These are phyloP conservation scores for Homarus americanus DNA, from an alignment of 1,140 invertebrate genomes.

Conservation along the genomic window DNA sequence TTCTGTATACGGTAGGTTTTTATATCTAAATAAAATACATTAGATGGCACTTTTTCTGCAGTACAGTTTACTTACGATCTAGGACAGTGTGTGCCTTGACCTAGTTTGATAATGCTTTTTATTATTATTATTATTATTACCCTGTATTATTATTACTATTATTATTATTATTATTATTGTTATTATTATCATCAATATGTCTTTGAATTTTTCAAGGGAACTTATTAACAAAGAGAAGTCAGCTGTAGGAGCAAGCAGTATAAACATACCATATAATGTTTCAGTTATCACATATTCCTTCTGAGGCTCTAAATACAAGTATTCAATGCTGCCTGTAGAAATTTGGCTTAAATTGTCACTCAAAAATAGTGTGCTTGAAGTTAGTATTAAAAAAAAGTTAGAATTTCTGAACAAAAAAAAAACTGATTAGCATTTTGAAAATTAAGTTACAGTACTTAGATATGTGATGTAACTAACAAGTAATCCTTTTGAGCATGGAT, in stretches of 20 bases:
- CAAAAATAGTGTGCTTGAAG: background rate
- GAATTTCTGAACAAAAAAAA: background rate
- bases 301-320: conserved; percentile 15
- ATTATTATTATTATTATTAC: too few relatives aligned
- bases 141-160: too few relatives aligned
- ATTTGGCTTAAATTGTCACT: conserved; percentile 19
- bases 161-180: too few relatives aligned
- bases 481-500: conserved; percentile 17
- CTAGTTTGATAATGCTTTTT: conserved; percentile 1
- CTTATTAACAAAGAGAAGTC: background rate
- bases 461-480: background rate
- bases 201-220: too few relatives aligned
- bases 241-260: conserved; percentile 12
- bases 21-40: conserved; percentile 11
- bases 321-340: conserved; percentile 38
- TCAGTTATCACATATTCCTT: conserved; percentile 12
- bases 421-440: background rate
- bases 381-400: background rate
- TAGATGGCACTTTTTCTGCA: conserved; percentile 4
- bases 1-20: conserved; percentile 9
- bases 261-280: background rate
- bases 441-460: background rate
- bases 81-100: conserved; percentile 47
- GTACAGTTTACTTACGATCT: conserved; percentile 14
- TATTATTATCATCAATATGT: too few relatives aligned